phyloP scores from a whole-genome alignment of 2,797 vertebrate species.

The Neostethus bicornis region DNA sequence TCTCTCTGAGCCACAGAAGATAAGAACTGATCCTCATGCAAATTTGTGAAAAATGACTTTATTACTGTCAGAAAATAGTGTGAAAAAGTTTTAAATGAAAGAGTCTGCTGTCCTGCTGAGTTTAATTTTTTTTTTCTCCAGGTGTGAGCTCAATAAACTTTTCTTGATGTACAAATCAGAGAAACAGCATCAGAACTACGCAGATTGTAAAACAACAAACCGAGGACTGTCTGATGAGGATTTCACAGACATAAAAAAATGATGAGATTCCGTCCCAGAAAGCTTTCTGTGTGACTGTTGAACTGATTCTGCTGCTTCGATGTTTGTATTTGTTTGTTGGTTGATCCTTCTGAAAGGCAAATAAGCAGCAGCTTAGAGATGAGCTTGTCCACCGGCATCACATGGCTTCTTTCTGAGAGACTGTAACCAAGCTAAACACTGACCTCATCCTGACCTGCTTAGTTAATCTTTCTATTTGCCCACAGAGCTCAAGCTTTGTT shows the following conservation, averaged over 20 bases:
- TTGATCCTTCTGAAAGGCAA: conserved; percentile 59
- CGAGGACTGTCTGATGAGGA: conserved; percentile 8
- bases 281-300: conserved; percentile 48
- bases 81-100: too few species aligned
- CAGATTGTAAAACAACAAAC: conserved; percentile 17
- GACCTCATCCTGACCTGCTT: background rate
- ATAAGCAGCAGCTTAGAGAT: conserved; percentile 20
- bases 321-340: conserved; percentile 39
- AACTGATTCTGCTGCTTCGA: conserved; percentile 7
- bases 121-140: background rate
- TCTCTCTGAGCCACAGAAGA: too few species aligned
- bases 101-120: too few species aligned
- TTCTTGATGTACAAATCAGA: conserved; percentile 4
- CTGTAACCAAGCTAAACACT: background rate
- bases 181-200: conserved; percentile 4
- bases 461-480: background rate
- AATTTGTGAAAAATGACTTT: too few species aligned
- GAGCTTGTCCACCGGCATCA: conserved; percentile 4
- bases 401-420: conserved; percentile 10
- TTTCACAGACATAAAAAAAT: conserved; percentile 38
- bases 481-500: background rate
- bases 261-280: conserved; percentile 42
- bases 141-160: background rate
- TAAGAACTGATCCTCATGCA: too few species aligned
- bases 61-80: too few species aligned